A percentile compares a stretch with the other conserved stretches of the same genome.
These are phyloP conservation scores for Nannoperca australis DNA, from an alignment of 2,797 vertebrate genomes.

Conservation along the genomic window DNA sequence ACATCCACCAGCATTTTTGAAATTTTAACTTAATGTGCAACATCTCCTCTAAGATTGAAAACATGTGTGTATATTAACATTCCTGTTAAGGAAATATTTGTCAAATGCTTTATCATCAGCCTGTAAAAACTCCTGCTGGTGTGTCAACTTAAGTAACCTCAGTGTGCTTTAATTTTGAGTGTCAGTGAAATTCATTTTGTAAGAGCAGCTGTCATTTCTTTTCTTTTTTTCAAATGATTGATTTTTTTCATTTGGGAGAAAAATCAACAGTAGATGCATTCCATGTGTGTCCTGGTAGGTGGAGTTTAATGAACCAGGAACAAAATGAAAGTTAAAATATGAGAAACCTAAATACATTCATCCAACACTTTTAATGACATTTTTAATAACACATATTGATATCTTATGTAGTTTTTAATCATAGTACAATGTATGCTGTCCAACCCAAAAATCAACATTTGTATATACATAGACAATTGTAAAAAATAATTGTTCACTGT, in stretches of 20 bases:
- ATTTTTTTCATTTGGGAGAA: conserved; percentile 32
- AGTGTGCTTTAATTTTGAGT: conserved; percentile 36
- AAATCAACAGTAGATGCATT: conserved; percentile 48
- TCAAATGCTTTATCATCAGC: conserved; percentile 39
- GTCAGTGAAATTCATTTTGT: conserved; percentile 46
- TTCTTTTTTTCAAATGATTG: conserved; percentile 23
- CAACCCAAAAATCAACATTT: not conserved
- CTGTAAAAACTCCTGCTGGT: conserved; percentile 38
- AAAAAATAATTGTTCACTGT: not conserved
- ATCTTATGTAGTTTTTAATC: not conserved
- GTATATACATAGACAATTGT: not conserved
- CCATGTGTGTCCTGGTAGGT: conserved; percentile 37
- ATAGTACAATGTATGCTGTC: not conserved
- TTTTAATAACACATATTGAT: not conserved
- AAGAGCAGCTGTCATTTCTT: conserved; percentile 34
- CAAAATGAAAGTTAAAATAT: not conserved
- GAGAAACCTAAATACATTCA: not conserved
- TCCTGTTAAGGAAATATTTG: conserved; percentile 38
- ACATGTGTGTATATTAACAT: conserved; percentile 51
- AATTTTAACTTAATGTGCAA: conserved; percentile 33
- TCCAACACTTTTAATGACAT: conserved; percentile 2
- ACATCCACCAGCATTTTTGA: conserved; percentile 34
- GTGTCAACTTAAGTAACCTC: conserved; percentile 47
- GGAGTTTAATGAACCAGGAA: conserved; percentile 11
- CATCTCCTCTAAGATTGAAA: conserved; percentile 41